phyloP scores from a whole-genome alignment of 2,888 invertebrate genomes.

The Dryobota labecula region DNA sequence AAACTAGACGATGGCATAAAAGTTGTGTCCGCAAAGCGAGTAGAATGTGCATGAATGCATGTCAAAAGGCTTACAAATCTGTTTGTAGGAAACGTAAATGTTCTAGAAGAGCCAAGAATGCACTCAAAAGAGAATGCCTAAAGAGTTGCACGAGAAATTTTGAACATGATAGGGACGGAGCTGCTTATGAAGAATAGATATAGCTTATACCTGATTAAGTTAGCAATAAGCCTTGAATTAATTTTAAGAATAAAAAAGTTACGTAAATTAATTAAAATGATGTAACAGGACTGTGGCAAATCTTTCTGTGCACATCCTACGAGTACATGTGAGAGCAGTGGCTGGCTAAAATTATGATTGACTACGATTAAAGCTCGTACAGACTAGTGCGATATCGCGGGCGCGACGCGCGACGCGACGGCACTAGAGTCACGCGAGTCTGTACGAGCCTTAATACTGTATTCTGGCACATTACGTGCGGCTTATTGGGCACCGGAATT shows the following conservation, averaged over 20 bases:
- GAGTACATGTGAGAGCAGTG: no score
- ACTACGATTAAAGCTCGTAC: no score
- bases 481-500: no score
- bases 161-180: constrained; percentile 26
- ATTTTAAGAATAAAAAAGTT: background rate
- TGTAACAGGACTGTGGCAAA: background rate
- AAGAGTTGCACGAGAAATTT: constrained; percentile 43
- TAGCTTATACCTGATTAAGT: background rate
- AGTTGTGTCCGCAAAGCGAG: constrained; percentile 30
- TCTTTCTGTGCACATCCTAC: background rate
- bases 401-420: no score
- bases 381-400: no score
- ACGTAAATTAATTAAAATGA: background rate
- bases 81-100: constrained; percentile 46
- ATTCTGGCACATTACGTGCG: no score
- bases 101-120: constrained; percentile 28
- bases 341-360: no score
- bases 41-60: constrained; percentile 43
- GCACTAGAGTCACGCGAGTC: no score
- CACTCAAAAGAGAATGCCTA: constrained; percentile 43
- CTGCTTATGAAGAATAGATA: constrained; percentile 33
- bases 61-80: constrained; percentile 37
- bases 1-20: constrained; percentile 31
- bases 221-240: background rate
- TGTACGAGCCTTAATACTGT: no score